Evolutionary conservation across 2,113 vertebrate genomes (phyloP).

Genomic region (Pyxicephalus adspersus): DNA sequence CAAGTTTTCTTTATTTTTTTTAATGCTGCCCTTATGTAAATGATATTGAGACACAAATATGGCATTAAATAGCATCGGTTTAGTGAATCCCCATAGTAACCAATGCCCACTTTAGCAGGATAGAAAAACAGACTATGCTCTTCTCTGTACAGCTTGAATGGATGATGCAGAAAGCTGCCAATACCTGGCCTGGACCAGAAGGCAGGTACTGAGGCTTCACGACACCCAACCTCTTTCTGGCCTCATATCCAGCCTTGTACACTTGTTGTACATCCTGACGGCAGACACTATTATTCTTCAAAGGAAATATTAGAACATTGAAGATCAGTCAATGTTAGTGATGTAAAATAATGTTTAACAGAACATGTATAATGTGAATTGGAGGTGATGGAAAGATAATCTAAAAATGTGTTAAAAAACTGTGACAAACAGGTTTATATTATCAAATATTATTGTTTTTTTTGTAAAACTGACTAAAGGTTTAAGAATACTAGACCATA

Average conservation of each 20-base stretch:
- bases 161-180: neutral
- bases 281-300: neutral
- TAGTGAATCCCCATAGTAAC: neutral
- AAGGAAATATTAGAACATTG: neutral
- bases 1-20: neutral
- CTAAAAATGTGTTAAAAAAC: neutral
- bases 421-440: neutral
- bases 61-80: neutral
- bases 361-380: conserved; percentile 3
- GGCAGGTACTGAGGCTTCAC: neutral
- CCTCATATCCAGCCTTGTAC: neutral
- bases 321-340: neutral
- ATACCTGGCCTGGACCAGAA: neutral
- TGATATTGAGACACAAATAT: conserved; percentile 11
- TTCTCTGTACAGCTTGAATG: neutral
- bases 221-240: neutral
- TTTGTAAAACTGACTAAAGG: neutral
- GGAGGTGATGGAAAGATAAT: neutral
- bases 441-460: neutral
- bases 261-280: neutral
- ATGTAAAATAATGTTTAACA: neutral
- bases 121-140: neutral
- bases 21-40: conserved; percentile 1
- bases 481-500: conserved; percentile 7
- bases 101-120: neutral